phyloP scores from a whole-genome alignment of 2,797 vertebrate genomes.

The Xenopus petersii region DNA sequence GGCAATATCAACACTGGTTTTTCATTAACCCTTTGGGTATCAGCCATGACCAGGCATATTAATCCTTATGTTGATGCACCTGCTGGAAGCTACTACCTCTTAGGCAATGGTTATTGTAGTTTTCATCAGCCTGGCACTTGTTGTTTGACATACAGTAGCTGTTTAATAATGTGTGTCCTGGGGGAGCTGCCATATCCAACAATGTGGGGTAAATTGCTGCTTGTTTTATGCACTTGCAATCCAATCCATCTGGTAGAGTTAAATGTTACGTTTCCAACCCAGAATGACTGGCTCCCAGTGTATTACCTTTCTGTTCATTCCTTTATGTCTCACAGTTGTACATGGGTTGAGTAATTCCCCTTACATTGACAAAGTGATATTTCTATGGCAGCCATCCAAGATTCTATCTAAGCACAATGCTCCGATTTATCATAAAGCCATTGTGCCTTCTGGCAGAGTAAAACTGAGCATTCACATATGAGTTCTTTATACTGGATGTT shows the following conservation, averaged over 20 bases:
- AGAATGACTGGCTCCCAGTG: not conserved
- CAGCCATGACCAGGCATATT: no score
- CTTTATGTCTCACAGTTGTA: conserved; percentile 6
- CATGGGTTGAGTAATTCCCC: conserved; percentile 13
- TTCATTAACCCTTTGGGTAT: no score
- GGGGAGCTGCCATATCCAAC: no score
- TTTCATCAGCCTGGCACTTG: no score
- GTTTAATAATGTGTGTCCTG: no score
- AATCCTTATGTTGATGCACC: no score
- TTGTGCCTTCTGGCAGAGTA: not conserved
- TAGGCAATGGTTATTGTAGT: no score
- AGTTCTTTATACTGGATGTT: conserved; percentile 8
- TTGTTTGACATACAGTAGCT: no score
- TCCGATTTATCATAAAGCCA: conserved; percentile 19
- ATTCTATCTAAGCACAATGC: conserved; percentile 7
- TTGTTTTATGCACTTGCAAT: not conserved
- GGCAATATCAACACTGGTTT: no score
- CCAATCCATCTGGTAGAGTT: not conserved
- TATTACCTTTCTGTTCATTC: not conserved
- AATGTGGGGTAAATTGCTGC: not conserved
- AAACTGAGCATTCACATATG: conserved; percentile 7
- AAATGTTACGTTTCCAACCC: not conserved
- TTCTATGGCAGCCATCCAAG: conserved; percentile 2
- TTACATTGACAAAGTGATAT: not conserved
- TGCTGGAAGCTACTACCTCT: no score